Conservation (phyloP, 1,140 invertebrate species). For the Cylas formicarius region DNA sequence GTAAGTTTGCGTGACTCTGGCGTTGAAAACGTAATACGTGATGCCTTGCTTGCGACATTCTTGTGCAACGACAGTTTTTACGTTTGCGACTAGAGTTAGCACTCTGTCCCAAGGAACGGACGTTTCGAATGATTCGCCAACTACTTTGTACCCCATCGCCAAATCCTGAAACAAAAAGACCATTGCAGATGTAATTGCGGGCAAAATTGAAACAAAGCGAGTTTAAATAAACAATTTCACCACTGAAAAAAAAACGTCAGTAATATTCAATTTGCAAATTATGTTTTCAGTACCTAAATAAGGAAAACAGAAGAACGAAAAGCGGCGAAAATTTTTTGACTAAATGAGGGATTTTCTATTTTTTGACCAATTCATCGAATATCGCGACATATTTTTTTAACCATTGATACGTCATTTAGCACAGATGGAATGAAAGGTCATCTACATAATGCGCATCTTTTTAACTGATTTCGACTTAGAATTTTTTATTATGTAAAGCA, state of each 20-base stretch:
- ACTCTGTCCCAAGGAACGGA: slow-evolving; percentile 94
- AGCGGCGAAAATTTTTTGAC: too few species aligned
- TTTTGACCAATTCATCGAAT: too few species aligned
- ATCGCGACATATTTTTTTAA: too few species aligned
- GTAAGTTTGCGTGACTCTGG: slow-evolving; percentile 92
- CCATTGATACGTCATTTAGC: too few species aligned
- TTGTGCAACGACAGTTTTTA: slow-evolving; percentile 69
- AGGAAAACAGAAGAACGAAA: too few species aligned
- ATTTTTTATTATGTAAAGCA: too few species aligned
- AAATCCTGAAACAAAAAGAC: slow-evolving; percentile 65
- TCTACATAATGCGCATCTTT: too few species aligned
- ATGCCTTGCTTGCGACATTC: slow-evolving; percentile 66
- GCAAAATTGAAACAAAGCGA: slow-evolving; percentile 14
- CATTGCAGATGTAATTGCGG: not conserved
- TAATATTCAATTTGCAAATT: slow-evolving; percentile 1
- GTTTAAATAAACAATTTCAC: not conserved
- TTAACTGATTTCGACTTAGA: too few species aligned
- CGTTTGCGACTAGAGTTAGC: slow-evolving; percentile 76
- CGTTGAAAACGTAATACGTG: slow-evolving; percentile 61
- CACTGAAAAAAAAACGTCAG: too few species aligned
- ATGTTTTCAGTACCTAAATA: too few species aligned
- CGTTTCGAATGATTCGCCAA: slow-evolving; percentile 97
- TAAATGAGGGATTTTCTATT: too few species aligned
- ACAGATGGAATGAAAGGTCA: too few species aligned
- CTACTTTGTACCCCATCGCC: slow-evolving; percentile 78